phyloP scores from a whole-genome alignment of 2,888 invertebrate genomes.

The Diarsia mendica region DNA sequence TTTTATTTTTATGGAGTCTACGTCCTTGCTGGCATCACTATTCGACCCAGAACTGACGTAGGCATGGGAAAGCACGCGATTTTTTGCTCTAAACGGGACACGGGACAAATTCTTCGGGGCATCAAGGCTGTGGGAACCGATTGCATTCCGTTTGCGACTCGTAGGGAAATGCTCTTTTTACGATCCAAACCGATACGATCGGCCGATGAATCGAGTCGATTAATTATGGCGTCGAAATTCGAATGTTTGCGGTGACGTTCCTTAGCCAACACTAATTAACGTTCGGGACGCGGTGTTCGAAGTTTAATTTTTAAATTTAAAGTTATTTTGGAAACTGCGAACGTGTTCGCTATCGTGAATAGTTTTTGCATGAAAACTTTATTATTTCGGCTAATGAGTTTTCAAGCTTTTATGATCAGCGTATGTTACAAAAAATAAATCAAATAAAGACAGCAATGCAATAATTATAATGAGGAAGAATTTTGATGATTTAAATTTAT shows the following conservation, averaged over 20 bases:
- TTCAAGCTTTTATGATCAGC: slow-evolving; percentile 36
- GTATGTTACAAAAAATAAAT: slow-evolving; percentile 44
- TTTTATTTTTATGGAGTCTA: slow-evolving; percentile 55
- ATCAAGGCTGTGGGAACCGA: slow-evolving; percentile 89
- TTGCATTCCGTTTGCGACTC: slow-evolving; percentile 81
- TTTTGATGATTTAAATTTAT: slow-evolving; percentile 42
- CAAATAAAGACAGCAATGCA: slow-evolving; percentile 48
- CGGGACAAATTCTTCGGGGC: slow-evolving; percentile 81
- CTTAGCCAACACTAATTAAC: slow-evolving; percentile 79
- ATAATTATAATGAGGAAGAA: slow-evolving; percentile 47
- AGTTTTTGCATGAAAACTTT: slow-evolving; percentile 47
- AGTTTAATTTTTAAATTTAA: slow-evolving; percentile 68
- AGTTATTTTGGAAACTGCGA: slow-evolving; percentile 62
- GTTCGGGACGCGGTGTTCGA: slow-evolving; percentile 60
- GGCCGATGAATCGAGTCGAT: slow-evolving; percentile 84
- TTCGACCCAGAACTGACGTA: slow-evolving; percentile 77
- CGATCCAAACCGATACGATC: slow-evolving; percentile 84
- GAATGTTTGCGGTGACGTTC: slow-evolving; percentile 79
- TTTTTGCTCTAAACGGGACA: slow-evolving; percentile 84
- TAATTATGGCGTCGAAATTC: slow-evolving; percentile 80
- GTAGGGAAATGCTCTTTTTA: slow-evolving; percentile 86
- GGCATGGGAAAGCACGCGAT: slow-evolving; percentile 87
- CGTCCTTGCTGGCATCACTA: slow-evolving; percentile 75
- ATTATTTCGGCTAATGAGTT: slow-evolving; percentile 51
- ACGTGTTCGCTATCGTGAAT: slow-evolving; percentile 38